A percentile compares a stretch with the other conserved stretches of the same genome.
Conservation (phyloP, 2,888 invertebrate species). For the Parnassius glacialis region DNA sequence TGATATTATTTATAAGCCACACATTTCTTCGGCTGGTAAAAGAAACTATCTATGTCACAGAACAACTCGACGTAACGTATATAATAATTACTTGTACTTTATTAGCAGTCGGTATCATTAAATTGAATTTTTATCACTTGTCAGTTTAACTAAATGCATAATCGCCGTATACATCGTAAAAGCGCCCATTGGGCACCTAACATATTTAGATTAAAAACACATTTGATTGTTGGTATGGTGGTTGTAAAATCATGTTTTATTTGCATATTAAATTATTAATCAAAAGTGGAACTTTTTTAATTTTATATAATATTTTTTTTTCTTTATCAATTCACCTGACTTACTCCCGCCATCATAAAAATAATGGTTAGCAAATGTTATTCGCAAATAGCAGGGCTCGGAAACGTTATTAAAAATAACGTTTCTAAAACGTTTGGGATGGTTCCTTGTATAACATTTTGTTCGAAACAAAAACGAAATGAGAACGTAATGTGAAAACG, state of each 20-base stretch:
- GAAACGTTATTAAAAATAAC: too few species aligned
- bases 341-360: too few species aligned
- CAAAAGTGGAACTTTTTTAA: slow-evolving; percentile 41
- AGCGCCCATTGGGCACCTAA: slow-evolving; percentile 40
- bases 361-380: too few species aligned
- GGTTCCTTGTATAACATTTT: too few species aligned
- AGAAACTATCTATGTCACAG: slow-evolving; percentile 53
- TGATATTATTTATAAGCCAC: slow-evolving; percentile 25
- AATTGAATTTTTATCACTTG: slow-evolving; percentile 57
- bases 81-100: slow-evolving; percentile 52
- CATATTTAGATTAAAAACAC: slow-evolving; percentile 39
- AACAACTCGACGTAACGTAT: slow-evolving; percentile 41
- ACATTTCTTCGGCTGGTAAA: slow-evolving; percentile 36
- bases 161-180: slow-evolving; percentile 48
- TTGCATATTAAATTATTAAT: slow-evolving; percentile 53
- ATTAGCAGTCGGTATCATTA: slow-evolving; percentile 54
- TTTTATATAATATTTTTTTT: background rate
- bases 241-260: slow-evolving; percentile 47
- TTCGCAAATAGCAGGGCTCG: too few species aligned
- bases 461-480: too few species aligned
- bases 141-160: slow-evolving; percentile 53
- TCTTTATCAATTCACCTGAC: too few species aligned
- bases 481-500: too few species aligned
- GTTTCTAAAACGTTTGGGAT: too few species aligned
- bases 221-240: slow-evolving; percentile 30